These are phyloP conservation scores for Xyrauchen texanus DNA, from an alignment of 2,113 vertebrate genomes.

Conservation along the genomic window DNA sequence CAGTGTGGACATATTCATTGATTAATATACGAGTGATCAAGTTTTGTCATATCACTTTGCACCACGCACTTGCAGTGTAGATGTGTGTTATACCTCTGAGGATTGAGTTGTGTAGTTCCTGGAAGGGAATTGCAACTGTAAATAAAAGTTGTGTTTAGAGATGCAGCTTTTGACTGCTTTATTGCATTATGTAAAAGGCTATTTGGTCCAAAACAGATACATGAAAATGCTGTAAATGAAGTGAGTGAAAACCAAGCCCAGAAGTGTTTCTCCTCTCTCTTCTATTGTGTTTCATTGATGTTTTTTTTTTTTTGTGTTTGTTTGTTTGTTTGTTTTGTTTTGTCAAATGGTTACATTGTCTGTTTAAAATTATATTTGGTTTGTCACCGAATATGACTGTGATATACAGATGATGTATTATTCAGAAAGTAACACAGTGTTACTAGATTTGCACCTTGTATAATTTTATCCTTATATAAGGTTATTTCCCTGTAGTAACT, in stretches of 20 bases:
- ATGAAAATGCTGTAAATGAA: slow-evolving; percentile 28
- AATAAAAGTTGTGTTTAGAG: slow-evolving; percentile 23
- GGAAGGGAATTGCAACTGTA: slow-evolving; percentile 23
- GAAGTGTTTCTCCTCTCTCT: background rate
- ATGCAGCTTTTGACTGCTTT: slow-evolving; percentile 8
- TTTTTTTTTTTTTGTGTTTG: too few relatives aligned
- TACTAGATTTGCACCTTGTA: slow-evolving; percentile 89
- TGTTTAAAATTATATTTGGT: slow-evolving; percentile 37
- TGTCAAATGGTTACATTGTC: slow-evolving; percentile 20
- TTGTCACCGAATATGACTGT: slow-evolving; percentile 80
- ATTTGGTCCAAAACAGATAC: slow-evolving; percentile 3
- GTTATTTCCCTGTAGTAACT: slow-evolving; percentile 89
- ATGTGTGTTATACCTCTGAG: slow-evolving; percentile 7
- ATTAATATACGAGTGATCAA: background rate
- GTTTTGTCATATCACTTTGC: background rate
- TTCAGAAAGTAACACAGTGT: slow-evolving; percentile 78
- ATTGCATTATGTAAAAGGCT: slow-evolving; percentile 14
- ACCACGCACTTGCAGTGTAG: background rate
- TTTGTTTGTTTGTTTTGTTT: too few relatives aligned
- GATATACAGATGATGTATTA: slow-evolving; percentile 89
- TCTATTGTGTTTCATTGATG: too few relatives aligned
- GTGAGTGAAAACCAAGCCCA: slow-evolving; percentile 9
- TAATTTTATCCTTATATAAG: slow-evolving; percentile 98
- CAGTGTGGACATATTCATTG: background rate
- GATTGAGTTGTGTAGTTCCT: background rate